phyloP scores from a whole-genome alignment of 1,140 invertebrate genomes.

The Oreohelix idahoensis region DNA sequence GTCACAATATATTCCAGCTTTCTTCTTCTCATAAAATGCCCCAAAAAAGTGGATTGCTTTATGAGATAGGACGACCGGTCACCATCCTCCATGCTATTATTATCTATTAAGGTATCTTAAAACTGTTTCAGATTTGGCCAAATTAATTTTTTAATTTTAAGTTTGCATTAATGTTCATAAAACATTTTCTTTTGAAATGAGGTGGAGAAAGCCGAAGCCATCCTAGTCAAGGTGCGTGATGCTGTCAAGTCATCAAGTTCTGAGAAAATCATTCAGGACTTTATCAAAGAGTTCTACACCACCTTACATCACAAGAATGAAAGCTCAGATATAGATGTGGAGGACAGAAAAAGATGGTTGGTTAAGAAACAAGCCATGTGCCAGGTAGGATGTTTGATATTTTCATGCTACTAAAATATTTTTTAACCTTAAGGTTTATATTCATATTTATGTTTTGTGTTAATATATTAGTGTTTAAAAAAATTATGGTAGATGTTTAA shows the following conservation, averaged over 20 bases:
- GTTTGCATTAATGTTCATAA: not conserved
- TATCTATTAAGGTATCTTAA: too few relatives aligned
- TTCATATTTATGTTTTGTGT: not conserved
- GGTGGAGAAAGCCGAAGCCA: constrained; percentile 71
- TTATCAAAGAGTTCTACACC: constrained; percentile 62
- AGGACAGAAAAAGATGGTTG: constrained; percentile 51
- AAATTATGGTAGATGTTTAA: too few relatives aligned
- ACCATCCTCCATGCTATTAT: too few relatives aligned
- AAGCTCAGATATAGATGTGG: not conserved
- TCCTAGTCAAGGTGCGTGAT: constrained; percentile 63
- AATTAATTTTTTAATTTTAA: constrained; percentile 6
- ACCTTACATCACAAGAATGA: constrained; percentile 54
- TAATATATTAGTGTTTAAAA: too few relatives aligned
- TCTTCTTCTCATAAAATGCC: too few relatives aligned
- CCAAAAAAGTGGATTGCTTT: too few relatives aligned
- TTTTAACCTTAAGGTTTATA: not conserved
- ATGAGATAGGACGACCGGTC: too few relatives aligned
- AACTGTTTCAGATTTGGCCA: too few relatives aligned
- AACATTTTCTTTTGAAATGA: constrained; percentile 34
- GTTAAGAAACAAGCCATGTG: constrained; percentile 68
- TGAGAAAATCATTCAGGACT: constrained; percentile 26
- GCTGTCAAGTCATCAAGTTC: constrained; percentile 43
- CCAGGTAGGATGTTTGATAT: constrained; percentile 59
- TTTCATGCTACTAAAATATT: too few relatives aligned
- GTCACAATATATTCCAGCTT: too few relatives aligned